These are phyloP conservation scores for Styela plicata DNA, from an alignment of 23 tunicate genomes.

Conservation along the genomic window DNA sequence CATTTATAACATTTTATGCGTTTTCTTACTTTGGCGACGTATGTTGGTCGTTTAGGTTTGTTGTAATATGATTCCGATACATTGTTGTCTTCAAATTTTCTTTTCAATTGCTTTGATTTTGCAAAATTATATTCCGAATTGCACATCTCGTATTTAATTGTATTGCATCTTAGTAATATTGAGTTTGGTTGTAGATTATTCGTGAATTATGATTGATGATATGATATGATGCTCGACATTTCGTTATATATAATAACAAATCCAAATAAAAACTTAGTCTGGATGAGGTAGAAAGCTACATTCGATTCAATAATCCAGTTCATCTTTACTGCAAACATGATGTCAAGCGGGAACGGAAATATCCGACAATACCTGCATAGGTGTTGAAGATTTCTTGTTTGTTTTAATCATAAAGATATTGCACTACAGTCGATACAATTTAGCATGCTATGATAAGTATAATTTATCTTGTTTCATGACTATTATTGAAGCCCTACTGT, in stretches of 20 bases:
- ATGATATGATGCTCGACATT: not conserved
- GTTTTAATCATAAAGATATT: too few relatives aligned
- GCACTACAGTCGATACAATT: too few relatives aligned
- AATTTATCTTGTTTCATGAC: too few relatives aligned
- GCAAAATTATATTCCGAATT: not conserved
- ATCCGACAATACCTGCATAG: not conserved
- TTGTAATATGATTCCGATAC: not conserved
- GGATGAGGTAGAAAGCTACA: not conserved
- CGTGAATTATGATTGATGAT: not conserved
- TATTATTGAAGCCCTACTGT: too few relatives aligned
- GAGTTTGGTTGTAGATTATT: not conserved
- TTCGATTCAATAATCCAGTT: not conserved
- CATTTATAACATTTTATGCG: constrained; percentile 38
- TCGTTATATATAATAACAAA: not conserved
- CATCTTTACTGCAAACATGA: not conserved
- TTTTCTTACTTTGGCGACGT: constrained; percentile 30
- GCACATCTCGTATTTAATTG: not conserved
- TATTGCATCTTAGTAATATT: too few relatives aligned
- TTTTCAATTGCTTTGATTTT: not conserved
- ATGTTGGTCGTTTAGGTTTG: constrained; percentile 23
- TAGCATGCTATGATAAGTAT: too few relatives aligned
- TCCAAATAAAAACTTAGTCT: not conserved
- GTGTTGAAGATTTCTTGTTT: too few relatives aligned
- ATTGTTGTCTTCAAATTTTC: not conserved
- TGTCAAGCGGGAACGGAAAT: not conserved